Conservation (phyloP, 2,888 invertebrate genomes). For the Hyalella azteca region DNA sequence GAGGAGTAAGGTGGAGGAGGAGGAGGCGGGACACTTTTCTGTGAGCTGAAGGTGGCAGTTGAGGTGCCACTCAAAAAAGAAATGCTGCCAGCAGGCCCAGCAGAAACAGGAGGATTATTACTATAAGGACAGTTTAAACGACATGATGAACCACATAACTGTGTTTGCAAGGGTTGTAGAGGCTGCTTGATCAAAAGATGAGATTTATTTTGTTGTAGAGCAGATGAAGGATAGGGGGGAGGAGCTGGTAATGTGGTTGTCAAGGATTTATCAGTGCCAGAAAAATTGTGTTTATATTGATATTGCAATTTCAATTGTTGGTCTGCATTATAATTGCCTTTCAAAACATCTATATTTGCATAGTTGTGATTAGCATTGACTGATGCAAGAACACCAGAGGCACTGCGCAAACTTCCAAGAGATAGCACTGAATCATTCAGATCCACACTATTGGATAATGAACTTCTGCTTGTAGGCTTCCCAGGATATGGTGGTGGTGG, state of each 20-base stretch:
- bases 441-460: conserved; percentile 44
- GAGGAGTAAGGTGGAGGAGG: conserved; percentile 56
- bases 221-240: conserved; percentile 53
- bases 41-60: neutral
- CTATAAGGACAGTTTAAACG: neutral
- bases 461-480: conserved; percentile 48
- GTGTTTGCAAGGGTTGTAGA: neutral
- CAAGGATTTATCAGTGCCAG: neutral
- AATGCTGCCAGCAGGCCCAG: neutral
- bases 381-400: conserved; percentile 46
- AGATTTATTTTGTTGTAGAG: conserved; percentile 44
- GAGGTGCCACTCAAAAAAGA: neutral
- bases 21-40: conserved; percentile 41
- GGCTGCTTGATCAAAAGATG: conserved; percentile 19
- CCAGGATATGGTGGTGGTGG: conserved; percentile 58
- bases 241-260: conserved; percentile 44
- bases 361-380: conserved; percentile 56
- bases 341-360: conserved; percentile 57
- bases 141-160: neutral
- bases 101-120: neutral
- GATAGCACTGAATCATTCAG: conserved; percentile 46
- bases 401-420: conserved; percentile 42
- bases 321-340: conserved; percentile 50
- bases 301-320: conserved; percentile 27
- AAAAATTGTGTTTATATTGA: neutral